Evolutionary conservation across 2,113 vertebrate species (phyloP).

Genomic region (Muscicapa adusta): DNA sequence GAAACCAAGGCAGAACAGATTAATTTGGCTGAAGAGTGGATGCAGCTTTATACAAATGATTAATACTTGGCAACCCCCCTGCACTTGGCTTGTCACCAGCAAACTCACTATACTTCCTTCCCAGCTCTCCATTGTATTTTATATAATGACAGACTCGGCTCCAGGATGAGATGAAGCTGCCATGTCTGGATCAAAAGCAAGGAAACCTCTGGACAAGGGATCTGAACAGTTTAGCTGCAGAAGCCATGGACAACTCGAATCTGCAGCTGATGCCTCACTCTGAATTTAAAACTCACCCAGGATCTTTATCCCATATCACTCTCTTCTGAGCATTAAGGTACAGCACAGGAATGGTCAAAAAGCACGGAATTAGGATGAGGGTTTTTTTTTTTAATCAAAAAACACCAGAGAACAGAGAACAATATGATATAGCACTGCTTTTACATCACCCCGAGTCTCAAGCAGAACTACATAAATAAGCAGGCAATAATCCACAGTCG

Average conservation of each 20-base stretch:
- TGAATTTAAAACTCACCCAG: neutral
- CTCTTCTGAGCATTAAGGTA: neutral
- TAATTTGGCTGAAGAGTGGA: constrained; percentile 46
- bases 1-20: constrained; percentile 52
- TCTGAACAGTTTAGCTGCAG: neutral
- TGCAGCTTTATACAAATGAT: constrained; percentile 52
- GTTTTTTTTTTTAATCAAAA: neutral
- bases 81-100: constrained; percentile 38
- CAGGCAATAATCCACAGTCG: neutral
- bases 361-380: neutral
- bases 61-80: constrained; percentile 55
- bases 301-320: neutral
- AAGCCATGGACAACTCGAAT: neutral
- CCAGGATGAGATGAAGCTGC: constrained; percentile 25
- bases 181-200: neutral
- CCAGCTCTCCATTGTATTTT: constrained; percentile 37
- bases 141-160: neutral
- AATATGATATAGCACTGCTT: neutral
- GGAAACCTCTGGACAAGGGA: neutral
- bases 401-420: neutral
- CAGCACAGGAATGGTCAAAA: neutral
- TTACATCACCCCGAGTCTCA: neutral
- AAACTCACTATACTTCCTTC: constrained; percentile 53
- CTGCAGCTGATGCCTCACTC: neutral
- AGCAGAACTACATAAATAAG: neutral